These are phyloP conservation scores for Lamprotornis superbus DNA, from an alignment of 2,113 vertebrate species.

Conservation along the genomic window DNA sequence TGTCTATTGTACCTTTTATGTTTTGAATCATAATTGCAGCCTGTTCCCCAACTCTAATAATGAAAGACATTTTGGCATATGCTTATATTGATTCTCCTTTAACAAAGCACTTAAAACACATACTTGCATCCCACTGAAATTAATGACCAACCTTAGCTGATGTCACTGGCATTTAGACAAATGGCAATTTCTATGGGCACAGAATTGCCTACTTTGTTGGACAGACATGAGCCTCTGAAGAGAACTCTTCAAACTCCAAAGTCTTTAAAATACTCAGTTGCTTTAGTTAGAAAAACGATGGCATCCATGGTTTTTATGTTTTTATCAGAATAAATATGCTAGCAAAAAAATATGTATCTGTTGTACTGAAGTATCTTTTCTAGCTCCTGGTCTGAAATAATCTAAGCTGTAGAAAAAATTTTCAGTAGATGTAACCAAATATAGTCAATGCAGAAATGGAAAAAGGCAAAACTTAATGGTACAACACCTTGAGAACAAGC, in stretches of 20 bases:
- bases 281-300: not conserved
- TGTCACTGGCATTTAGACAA: conserved; percentile 24
- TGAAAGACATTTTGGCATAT: conserved; percentile 45
- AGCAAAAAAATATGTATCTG: not conserved
- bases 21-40: conserved; percentile 46
- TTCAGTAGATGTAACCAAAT: not conserved
- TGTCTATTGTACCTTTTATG: conserved; percentile 49
- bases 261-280: not conserved
- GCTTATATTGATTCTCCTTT: conserved; percentile 10
- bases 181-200: not conserved
- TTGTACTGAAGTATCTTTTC: not conserved
- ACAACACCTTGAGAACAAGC: not conserved
- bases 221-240: not conserved
- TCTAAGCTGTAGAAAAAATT: not conserved
- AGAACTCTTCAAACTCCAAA: not conserved
- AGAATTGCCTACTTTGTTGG: not conserved
- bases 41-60: conserved; percentile 44
- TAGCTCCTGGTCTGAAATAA: not conserved
- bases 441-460: not conserved
- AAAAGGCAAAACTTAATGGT: not conserved
- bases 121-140: conserved; percentile 9
- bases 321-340: not conserved
- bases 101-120: conserved; percentile 20
- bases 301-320: not conserved
- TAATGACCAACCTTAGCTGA: not conserved